Evolutionary conservation across 2,797 vertebrate species (phyloP).

Genomic region (Mionectes olivaceus): DNA sequence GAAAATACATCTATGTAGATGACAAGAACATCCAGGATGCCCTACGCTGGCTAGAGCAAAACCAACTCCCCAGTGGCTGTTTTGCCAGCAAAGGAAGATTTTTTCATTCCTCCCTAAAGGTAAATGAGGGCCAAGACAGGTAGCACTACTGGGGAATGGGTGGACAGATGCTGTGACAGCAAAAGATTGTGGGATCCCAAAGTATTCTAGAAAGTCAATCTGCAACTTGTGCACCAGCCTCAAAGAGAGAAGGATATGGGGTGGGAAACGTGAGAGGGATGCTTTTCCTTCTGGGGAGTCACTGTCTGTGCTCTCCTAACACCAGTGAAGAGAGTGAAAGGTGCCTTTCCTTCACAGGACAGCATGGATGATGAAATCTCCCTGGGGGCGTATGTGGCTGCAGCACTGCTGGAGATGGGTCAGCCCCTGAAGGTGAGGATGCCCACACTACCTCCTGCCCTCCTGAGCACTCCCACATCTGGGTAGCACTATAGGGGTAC

Average conservation of each 20-base stretch:
- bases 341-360: slow-evolving; percentile 31
- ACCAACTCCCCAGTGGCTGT: slow-evolving; percentile 80
- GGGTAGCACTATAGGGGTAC: fast-evolving
- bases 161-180: neutral
- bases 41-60: slow-evolving; percentile 78
- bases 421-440: slow-evolving; percentile 4
- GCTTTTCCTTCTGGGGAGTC: neutral
- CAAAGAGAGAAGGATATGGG: neutral
- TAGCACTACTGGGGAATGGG: neutral
- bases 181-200: neutral
- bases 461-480: fast-evolving
- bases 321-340: neutral
- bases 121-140: neutral
- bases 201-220: neutral
- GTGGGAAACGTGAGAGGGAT: neutral
- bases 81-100: slow-evolving; percentile 84
- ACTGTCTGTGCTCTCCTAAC: neutral
- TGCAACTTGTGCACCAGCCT: neutral
- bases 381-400: slow-evolving; percentile 62
- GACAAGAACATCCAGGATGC: slow-evolving; percentile 74
- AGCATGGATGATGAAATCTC: slow-evolving; percentile 65
- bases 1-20: slow-evolving; percentile 81
- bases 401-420: slow-evolving; percentile 73
- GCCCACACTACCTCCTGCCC: fast-evolving
- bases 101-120: slow-evolving; percentile 85